Conservation (phyloP, 2,797 vertebrate species). For the Strix occidentalis region DNA sequence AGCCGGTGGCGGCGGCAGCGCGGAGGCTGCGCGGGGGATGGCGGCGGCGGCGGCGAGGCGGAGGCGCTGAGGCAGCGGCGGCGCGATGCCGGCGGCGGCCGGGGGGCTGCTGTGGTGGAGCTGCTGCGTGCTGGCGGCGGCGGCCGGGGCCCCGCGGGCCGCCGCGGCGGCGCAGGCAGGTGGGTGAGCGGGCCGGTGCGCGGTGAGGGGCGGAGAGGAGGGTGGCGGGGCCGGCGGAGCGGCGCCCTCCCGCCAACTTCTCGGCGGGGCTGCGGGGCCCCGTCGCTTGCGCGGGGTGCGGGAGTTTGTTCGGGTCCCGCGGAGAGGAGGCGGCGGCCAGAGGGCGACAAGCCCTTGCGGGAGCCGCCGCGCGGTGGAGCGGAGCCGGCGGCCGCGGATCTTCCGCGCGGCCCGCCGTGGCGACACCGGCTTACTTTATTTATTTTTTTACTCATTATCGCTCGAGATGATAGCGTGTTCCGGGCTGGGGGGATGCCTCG, state of each 20-base stretch:
- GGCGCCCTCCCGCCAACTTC: conserved; percentile 4
- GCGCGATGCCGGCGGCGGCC: conserved; percentile 22
- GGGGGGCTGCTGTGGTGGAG: conserved; percentile 30
- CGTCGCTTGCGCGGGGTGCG: not conserved
- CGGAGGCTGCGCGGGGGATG: conserved; percentile 23
- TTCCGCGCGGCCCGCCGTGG: not conserved
- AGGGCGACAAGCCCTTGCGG: conserved; percentile 79
- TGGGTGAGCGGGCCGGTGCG: not conserved
- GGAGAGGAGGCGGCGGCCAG: conserved; percentile 75
- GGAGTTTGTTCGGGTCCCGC: conserved; percentile 73
- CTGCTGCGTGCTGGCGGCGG: conserved; percentile 10
- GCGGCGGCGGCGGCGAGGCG: not conserved
- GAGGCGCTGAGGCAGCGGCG: not conserved
- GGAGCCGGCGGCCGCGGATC: not conserved
- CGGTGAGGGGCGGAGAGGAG: not conserved
- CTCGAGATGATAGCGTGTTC: no score
- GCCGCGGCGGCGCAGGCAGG: conserved; percentile 13
- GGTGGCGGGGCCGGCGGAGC: not conserved
- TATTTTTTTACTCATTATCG: no score
- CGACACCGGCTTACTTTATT: not conserved
- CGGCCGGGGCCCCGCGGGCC: not conserved
- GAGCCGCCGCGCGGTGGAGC: conserved; percentile 48
- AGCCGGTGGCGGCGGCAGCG: not conserved
- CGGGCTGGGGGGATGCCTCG: not conserved
- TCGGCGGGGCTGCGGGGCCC: not conserved